Conservation (phyloP, 2,888 invertebrate species). For the Drosophila macrospina region DNA sequence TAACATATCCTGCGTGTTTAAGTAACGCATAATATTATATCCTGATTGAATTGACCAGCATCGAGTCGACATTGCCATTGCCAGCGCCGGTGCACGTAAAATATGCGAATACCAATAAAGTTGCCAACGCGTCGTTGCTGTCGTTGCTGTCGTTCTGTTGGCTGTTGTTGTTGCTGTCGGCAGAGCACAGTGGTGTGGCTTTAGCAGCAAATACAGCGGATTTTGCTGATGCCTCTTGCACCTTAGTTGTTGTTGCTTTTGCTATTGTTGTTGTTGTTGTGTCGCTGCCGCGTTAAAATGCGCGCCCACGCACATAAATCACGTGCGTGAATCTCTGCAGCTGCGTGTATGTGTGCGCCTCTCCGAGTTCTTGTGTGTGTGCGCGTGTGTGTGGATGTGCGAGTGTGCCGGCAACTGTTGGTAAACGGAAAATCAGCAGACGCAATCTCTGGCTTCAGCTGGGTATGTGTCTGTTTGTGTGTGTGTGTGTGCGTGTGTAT, state of each 20-base stretch:
- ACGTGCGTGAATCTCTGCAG: constrained; percentile 73
- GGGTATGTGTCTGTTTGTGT: constrained; percentile 14
- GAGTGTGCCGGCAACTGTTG: constrained; percentile 49
- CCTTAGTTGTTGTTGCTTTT: not conserved
- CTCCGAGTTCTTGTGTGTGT: too few species aligned
- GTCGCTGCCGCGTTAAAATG: constrained; percentile 68
- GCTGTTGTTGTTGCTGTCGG: constrained; percentile 32
- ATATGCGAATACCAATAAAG: constrained; percentile 80
- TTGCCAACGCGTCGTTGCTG: constrained; percentile 56
- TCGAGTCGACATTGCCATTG: constrained; percentile 24
- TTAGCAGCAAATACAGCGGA: constrained; percentile 29
- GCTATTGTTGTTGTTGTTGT: constrained; percentile 11
- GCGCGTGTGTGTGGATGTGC: constrained; percentile 8
- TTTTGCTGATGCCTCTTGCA: constrained; percentile 19
- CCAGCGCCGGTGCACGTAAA: constrained; percentile 67
- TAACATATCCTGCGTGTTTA: constrained; percentile 82
- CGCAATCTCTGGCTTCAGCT: constrained; percentile 41
- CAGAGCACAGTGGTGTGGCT: constrained; percentile 31
- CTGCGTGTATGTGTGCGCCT: constrained; percentile 36
- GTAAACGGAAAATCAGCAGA: constrained; percentile 74
- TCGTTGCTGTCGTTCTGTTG: constrained; percentile 2
- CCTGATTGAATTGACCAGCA: constrained; percentile 78
- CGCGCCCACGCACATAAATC: constrained; percentile 80
- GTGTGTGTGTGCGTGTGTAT: constrained; percentile 20
- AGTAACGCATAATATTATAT: constrained; percentile 81